Base-by-base conservation (phyloP, 1,140 invertebrate species). In the Agrypnia vestita region DNA sequence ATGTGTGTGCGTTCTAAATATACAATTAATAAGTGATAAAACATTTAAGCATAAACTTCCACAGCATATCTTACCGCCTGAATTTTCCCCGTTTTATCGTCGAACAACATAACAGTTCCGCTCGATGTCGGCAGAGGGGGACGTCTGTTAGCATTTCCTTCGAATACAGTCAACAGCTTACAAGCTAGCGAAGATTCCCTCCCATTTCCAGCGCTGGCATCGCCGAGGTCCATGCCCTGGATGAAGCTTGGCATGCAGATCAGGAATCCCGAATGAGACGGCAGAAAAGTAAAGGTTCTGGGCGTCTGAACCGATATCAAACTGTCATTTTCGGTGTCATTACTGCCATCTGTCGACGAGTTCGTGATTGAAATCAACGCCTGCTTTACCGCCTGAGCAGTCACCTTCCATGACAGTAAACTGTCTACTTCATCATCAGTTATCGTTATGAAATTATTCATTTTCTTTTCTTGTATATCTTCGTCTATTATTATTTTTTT, bases 181-280 rank as follows among this genome's bases (percentile, higher is more conserved):
- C 87, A 88, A 35, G 84, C 85, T 46, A 89, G 80, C 8, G 84
- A 83, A 10, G 86, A 84, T 55, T 82, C 82, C 11, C 59, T 62
- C 49, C 17, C 25, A 6, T 6, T 6, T 1, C 25, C 25, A 19
- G 8, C 25, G 10, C 43, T 49, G 6, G 46, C 53, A 11, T 53
- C 13, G 13, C 69, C 51, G 11, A 82, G 35, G 25, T 80, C 69
- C 51, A 83, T 76, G 35, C 87, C 81, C 77, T 84, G 83, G 59
- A 87, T 78, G 82, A 84, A 87, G 19, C 86, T 87, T 8, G 87
- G 87, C 88, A 89, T 89, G 25, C 84, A 83, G 56, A 87, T 81
- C 15, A 88, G 61, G n/a, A 84, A 71, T 15, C 85, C 75, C 12
- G 79, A 69, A 7, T 75, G 77, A 49, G 76, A 46, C 19, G 79